Evolutionary conservation across 2,888 invertebrate genomes (phyloP).

Genomic region (Eudemis profundana): DNA sequence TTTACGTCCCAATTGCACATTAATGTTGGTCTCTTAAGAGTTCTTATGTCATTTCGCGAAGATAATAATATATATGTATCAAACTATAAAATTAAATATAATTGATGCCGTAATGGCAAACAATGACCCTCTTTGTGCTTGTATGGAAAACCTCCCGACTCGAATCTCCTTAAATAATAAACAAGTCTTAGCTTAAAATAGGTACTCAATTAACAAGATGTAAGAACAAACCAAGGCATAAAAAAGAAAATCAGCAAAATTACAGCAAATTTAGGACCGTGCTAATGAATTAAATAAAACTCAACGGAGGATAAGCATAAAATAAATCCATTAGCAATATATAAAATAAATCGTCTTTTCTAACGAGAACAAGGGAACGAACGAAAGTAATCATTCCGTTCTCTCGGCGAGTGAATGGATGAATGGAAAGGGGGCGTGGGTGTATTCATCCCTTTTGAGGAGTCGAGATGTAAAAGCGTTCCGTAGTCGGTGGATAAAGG

Average conservation of each 20-base stretch:
- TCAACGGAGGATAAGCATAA: constrained; percentile 23
- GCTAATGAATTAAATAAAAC: constrained; percentile 26
- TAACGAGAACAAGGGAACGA: constrained; percentile 38
- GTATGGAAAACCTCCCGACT: no score
- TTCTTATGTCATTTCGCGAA: no score
- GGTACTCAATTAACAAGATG: not conserved
- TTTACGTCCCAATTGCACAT: no score
- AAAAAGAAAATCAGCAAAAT: constrained; percentile 22
- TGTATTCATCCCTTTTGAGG: constrained; percentile 43
- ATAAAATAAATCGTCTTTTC: constrained; percentile 37
- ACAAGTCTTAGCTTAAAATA: not conserved
- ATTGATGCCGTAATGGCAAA: no score
- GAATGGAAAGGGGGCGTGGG: constrained; percentile 43
- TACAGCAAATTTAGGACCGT: constrained; percentile 9
- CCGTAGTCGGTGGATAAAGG: constrained; percentile 41
- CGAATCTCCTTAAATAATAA: not conserved
- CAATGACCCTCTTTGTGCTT: no score
- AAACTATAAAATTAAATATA: no score
- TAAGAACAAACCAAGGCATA: not conserved
- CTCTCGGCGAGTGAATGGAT: constrained; percentile 44
- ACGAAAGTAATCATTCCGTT: constrained; percentile 44
- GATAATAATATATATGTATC: no score
- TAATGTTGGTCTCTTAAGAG: no score
- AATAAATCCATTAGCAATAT: constrained; percentile 41
- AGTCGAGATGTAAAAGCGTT: constrained; percentile 43